Base-by-base conservation (phyloP, 1,140 invertebrate species). In the Brachionus rubens region DNA sequence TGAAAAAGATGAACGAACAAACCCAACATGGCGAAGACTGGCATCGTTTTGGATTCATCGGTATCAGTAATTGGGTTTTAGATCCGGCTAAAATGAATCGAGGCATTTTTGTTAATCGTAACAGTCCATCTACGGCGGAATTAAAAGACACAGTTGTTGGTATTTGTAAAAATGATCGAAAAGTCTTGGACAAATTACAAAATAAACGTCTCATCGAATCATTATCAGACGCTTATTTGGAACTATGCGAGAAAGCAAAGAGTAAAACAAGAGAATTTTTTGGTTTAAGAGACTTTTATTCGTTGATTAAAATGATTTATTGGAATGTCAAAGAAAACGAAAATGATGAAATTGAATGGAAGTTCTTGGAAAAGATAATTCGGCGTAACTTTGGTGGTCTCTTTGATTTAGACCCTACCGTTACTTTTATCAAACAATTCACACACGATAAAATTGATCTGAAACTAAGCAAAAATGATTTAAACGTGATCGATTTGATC, bases 211-310 rank as follows among this genome's bases (percentile, higher is more conserved):
- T 81, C 2, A 59, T 65, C 10, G 43, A 50, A 36, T 50, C 79
- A 0, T 47, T 83, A 59, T 79, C 82, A 6, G 62, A 72, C 33
- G 79, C 80, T 1, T 83, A 83, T 56, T 54, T 80, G 21, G 30
- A 78, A 28, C 54, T 83, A 10, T 82, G 80, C 72, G 43, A 79
- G 72, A 76, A 78, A 36, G 77, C 79, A 12, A 41, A 16, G 9
- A 43, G 33, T 36, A 77, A 78, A 21, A 78, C 72, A 59, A 78
- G 81, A 67, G 83, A 84, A 77, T 84, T 83, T 76, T 84, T 82
- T 79, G 83, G 83, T 48, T 76, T 84, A 9, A 77, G 83, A 77
- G 83, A 84, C 77, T 84, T 83, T 75, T 84, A 83, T 78, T 82
- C 82, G 79, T 76, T 82, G 40, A 79, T 82, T 54, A 82, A 82